phyloP scores from a whole-genome alignment of 2,888 invertebrate species.

The Leptopilina syphax region DNA sequence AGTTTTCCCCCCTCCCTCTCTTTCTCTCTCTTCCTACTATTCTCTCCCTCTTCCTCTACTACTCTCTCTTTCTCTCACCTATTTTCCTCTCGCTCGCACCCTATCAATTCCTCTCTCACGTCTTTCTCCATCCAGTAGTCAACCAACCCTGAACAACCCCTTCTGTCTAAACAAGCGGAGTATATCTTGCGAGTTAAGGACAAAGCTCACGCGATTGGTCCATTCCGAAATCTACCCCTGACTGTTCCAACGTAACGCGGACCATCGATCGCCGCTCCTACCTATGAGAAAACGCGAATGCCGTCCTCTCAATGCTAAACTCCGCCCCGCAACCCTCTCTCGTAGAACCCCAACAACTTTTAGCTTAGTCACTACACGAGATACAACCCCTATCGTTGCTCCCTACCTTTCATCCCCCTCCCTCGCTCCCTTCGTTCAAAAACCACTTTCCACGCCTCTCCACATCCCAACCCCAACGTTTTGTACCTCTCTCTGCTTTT shows the following conservation, averaged over 20 bases:
- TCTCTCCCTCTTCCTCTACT: neutral
- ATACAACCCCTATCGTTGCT: conserved; percentile 49
- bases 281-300: conserved; percentile 70
- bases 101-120: conserved; percentile 42
- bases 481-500: conserved; percentile 39
- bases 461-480: conserved; percentile 39
- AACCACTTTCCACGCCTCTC: conserved; percentile 39
- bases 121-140: conserved; percentile 18
- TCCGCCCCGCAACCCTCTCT: conserved; percentile 64
- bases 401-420: conserved; percentile 56
- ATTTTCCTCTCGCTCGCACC: conserved; percentile 44
- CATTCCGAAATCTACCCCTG: conserved; percentile 66
- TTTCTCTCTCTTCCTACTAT: neutral
- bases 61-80: conserved; percentile 39
- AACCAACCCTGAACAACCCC: conserved; percentile 43
- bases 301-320: conserved; percentile 65
- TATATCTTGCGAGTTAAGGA: conserved; percentile 72
- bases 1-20: conserved; percentile 42
- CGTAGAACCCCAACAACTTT: conserved; percentile 43
- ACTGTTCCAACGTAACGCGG: conserved; percentile 62
- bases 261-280: conserved; percentile 71
- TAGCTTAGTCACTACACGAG: conserved; percentile 48
- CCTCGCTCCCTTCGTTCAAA: neutral
- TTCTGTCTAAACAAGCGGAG: conserved; percentile 49
- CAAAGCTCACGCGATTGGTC: conserved; percentile 68